A percentile compares a stretch with the other conserved stretches of the same genome.
These are phyloP conservation scores for Phaedon cochleariae DNA, from an alignment of 2,888 invertebrate species.

Conservation along the genomic window DNA sequence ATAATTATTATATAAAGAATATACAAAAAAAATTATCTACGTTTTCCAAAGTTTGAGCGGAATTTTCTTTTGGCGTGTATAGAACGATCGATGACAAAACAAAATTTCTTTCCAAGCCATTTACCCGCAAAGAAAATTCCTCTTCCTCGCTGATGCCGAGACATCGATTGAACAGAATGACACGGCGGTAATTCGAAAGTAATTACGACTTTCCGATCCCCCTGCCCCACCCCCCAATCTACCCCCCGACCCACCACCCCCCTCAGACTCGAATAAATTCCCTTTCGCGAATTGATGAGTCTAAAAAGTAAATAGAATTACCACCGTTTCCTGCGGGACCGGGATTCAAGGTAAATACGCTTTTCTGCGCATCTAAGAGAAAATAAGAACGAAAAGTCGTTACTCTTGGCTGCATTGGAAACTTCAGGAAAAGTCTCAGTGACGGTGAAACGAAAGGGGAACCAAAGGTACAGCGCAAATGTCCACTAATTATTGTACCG, in stretches of 20 bases:
- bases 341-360: not conserved
- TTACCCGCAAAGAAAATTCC: not conserved
- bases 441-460: too few species aligned
- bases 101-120: not conserved
- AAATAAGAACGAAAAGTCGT: not conserved
- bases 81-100: not conserved
- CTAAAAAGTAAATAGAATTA: slow-evolving; percentile 49
- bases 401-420: slow-evolving; percentile 8
- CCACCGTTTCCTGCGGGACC: slow-evolving; percentile 20
- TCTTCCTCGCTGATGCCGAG: not conserved
- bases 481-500: too few species aligned
- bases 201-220: not conserved
- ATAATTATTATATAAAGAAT: too few species aligned
- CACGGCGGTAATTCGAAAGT: slow-evolving; percentile 1
- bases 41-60: too few species aligned
- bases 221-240: not conserved
- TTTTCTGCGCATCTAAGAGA: not conserved
- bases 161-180: not conserved
- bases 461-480: too few species aligned
- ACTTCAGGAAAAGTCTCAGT: slow-evolving; percentile 5
- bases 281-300: slow-evolving; percentile 41
- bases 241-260: not conserved
- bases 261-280: not conserved
- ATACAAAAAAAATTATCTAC: too few species aligned
- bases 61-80: too few species aligned